Conservation (phyloP, 2,888 invertebrate species). For the Biston stratarius region DNA sequence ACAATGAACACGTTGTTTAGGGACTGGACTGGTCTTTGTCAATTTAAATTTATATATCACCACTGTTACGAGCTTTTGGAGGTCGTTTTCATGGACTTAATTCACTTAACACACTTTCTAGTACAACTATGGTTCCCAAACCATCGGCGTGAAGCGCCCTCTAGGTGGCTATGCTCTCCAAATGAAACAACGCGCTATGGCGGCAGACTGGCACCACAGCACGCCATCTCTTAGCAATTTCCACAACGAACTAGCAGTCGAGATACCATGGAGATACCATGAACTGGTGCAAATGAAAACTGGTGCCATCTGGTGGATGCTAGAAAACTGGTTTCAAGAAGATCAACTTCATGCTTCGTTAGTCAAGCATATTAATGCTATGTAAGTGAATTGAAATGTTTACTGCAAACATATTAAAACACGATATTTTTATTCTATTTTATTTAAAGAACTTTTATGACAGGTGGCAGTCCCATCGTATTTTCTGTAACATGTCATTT, state of each 20-base stretch:
- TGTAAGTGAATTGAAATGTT: conserved; percentile 44
- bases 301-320: conserved; percentile 78
- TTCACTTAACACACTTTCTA: no score
- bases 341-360: conserved; percentile 69
- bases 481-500: no score
- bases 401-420: no score
- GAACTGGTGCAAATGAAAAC: conserved; percentile 76
- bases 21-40: no score
- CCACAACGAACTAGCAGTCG: conserved; percentile 67
- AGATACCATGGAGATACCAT: conserved; percentile 69
- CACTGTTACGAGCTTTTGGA: no score
- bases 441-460: no score
- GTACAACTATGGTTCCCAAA: conserved; percentile 62
- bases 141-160: conserved; percentile 46
- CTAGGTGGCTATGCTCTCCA: conserved; percentile 66
- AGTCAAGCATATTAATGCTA: conserved; percentile 72
- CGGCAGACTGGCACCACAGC: conserved; percentile 67
- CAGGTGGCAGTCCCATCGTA: no score
- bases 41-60: no score
- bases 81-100: no score
- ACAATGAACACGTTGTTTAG: no score
- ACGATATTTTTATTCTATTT: no score
- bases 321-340: conserved; percentile 77
- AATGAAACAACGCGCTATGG: conserved; percentile 75
- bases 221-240: conserved; percentile 70